Evolutionary conservation across 2,888 invertebrate species (phyloP).

Genomic region (Clepsis dumicolana): DNA sequence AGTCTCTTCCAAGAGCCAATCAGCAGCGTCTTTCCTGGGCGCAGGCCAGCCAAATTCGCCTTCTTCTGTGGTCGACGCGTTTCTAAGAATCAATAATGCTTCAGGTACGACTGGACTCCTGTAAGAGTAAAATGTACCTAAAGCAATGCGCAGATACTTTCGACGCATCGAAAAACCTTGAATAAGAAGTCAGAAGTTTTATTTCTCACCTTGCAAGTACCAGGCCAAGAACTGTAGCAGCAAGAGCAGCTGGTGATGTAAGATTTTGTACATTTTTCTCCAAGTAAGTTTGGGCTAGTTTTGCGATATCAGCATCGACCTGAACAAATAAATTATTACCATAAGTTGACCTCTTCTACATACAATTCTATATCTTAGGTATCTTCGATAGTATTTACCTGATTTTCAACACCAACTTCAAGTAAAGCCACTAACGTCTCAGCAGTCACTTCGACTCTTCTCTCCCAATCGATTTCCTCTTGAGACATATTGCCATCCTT

Average conservation of each 20-base stretch:
- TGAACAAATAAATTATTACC: conserved; percentile 46
- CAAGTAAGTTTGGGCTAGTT: conserved; percentile 84
- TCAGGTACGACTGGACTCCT: conserved; percentile 85
- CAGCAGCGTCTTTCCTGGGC: conserved; percentile 86
- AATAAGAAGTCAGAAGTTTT: too few species aligned
- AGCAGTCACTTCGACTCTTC: conserved; percentile 87
- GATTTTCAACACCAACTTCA: conserved; percentile 87
- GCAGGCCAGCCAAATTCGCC: conserved; percentile 90
- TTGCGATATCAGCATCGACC: conserved; percentile 82
- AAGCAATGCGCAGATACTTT: background rate
- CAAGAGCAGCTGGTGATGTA: conserved; percentile 86
- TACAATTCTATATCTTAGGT: background rate
- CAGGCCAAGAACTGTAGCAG: conserved; percentile 86
- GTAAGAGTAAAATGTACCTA: conserved; percentile 47
- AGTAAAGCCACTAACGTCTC: conserved; percentile 87
- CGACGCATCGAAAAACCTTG: too few species aligned
- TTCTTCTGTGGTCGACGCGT: conserved; percentile 88
- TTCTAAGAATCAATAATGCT: conserved; percentile 85
- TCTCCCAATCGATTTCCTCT: conserved; percentile 81
- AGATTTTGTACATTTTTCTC: conserved; percentile 85
- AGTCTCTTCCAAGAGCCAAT: conserved; percentile 88
- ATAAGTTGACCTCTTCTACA: background rate
- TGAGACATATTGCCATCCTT: conserved; percentile 82
- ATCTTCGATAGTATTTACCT: conserved; percentile 62
- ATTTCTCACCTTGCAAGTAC: conserved; percentile 80